These are phyloP conservation scores for Osmerus mordax DNA, from an alignment of 2,113 vertebrate species.

Conservation along the genomic window DNA sequence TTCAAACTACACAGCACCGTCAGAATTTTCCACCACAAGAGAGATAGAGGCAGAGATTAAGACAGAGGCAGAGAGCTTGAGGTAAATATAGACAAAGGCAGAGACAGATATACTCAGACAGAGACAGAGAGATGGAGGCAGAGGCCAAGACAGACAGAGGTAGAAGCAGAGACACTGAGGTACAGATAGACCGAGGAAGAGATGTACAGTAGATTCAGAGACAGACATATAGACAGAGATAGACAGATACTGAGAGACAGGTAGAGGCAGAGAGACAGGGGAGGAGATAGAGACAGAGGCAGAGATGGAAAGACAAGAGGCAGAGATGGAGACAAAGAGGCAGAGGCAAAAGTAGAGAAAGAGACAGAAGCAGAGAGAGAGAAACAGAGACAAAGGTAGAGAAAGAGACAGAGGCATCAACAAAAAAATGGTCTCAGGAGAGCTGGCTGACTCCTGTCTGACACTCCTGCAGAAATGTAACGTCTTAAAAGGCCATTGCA, in stretches of 20 bases:
- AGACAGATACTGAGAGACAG: slow-evolving; percentile 25
- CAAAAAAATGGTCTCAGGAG: slow-evolving; percentile 41
- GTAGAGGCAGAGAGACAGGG: slow-evolving; percentile 37
- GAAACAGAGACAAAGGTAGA: slow-evolving; percentile 28
- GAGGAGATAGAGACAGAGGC: no score
- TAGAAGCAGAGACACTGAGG: slow-evolving; percentile 3
- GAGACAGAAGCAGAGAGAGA: no score
- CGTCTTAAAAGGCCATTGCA: slow-evolving; percentile 70
- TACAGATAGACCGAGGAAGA: background rate
- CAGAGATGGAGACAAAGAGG: slow-evolving; percentile 34
- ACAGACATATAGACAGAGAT: slow-evolving; percentile 28
- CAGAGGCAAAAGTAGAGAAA: slow-evolving; percentile 25
- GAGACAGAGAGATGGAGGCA: slow-evolving; percentile 32
- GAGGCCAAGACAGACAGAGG: slow-evolving; percentile 11
- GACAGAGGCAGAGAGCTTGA: slow-evolving; percentile 29
- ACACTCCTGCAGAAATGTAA: slow-evolving; percentile 67
- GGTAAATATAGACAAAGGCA: background rate
- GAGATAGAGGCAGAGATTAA: slow-evolving; percentile 13
- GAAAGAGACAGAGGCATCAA: slow-evolving; percentile 19
- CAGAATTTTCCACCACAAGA: no score
- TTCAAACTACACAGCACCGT: no score
- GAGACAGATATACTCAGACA: background rate
- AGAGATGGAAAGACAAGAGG: slow-evolving; percentile 4
- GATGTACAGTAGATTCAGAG: no score
- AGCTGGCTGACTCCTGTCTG: slow-evolving; percentile 58